A percentile compares a stretch with the other conserved stretches of the same genome.
These are phyloP conservation scores for Petroica traversi DNA, from an alignment of 2,113 vertebrate genomes.

Conservation along the genomic window DNA sequence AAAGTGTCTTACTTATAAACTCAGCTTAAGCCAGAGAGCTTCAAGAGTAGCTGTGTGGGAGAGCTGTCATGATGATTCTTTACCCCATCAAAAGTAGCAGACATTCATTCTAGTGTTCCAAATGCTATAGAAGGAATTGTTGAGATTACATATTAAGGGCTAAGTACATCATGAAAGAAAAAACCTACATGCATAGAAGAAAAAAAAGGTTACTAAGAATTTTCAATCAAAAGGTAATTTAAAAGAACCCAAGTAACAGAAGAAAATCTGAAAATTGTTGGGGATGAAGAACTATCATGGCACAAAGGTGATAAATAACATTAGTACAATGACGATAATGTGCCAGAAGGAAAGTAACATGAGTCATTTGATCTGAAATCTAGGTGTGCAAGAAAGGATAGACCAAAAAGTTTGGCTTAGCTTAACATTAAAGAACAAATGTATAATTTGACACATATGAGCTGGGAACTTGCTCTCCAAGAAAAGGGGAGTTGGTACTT, in stretches of 20 bases:
- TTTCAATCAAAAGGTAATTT: neutral
- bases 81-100: neutral
- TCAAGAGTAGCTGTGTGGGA: neutral
- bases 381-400: neutral
- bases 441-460: neutral
- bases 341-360: neutral
- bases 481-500: accelerated
- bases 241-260: neutral
- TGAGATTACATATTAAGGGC: neutral
- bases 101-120: neutral
- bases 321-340: neutral
- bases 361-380: neutral
- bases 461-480: neutral
- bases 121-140: neutral
- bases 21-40: neutral
- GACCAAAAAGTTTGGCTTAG: neutral
- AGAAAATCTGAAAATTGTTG: neutral
- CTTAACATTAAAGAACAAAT: neutral
- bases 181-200: neutral
- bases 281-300: neutral
- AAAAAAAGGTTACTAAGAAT: neutral
- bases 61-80: neutral
- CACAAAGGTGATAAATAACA: neutral
- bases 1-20: neutral
- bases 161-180: neutral